Percentiles rank a stretch among this genome's conserved stretches.
Conservation (phyloP, 30 jellyfish, hydroid and myxozoan species). For the Cassiopea xamachana region DNA sequence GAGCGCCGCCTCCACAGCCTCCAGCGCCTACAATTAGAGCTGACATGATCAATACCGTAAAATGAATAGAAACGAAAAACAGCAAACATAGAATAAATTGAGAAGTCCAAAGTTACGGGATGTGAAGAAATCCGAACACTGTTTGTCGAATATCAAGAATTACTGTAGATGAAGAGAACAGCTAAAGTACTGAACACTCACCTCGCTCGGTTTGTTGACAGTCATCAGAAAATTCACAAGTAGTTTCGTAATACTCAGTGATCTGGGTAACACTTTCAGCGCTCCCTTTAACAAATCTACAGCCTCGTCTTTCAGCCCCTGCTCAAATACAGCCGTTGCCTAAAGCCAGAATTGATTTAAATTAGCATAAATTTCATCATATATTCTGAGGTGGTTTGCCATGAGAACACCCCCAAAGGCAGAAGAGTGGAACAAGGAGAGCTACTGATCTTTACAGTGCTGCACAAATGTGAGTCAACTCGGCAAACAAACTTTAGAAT, state of each 20-base stretch:
- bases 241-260: slow-evolving; percentile 7
- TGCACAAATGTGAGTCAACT: too few species aligned
- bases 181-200: background rate
- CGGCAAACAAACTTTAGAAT: too few species aligned
- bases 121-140: too few species aligned
- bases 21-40: slow-evolving; percentile 21
- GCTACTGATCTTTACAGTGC: too few species aligned
- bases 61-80: background rate
- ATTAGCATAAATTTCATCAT: background rate
- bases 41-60: background rate
- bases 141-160: too few species aligned
- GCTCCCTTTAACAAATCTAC: slow-evolving; percentile 50
- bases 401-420: too few species aligned
- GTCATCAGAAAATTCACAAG: slow-evolving; percentile 60
- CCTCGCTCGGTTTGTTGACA: slow-evolving; percentile 32
- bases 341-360: background rate
- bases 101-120: background rate
- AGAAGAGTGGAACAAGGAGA: too few species aligned
- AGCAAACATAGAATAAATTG: background rate
- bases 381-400: too few species aligned
- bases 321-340: slow-evolving; percentile 85
- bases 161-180: too few species aligned
- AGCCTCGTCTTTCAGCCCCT: slow-evolving; percentile 63
- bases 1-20: slow-evolving; percentile 14
- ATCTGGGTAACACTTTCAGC: slow-evolving; percentile 11